Conservation (phyloP, 2,797 vertebrate genomes). For the Nothura maculosa region DNA sequence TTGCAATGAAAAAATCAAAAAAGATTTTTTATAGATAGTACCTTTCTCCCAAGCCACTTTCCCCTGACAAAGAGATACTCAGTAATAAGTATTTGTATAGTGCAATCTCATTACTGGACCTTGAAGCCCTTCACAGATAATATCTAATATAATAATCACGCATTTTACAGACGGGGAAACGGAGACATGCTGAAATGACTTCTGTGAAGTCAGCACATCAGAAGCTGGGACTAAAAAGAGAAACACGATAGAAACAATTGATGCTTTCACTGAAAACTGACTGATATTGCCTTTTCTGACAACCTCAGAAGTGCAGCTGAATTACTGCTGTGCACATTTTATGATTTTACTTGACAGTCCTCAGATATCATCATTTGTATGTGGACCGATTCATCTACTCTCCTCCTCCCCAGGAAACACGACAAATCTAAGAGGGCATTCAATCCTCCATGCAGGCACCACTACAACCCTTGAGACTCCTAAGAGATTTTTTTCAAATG, state of each 20-base stretch:
- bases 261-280: constrained; percentile 13
- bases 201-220: constrained; percentile 12
- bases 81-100: not conserved
- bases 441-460: not conserved
- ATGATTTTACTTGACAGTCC: constrained; percentile 2
- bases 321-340: not conserved
- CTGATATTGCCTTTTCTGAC: not conserved
- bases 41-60: not conserved
- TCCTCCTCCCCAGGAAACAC: not conserved
- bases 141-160: not conserved
- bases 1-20: not conserved
- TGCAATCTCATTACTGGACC: not conserved
- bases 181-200: not conserved
- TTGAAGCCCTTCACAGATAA: not conserved
- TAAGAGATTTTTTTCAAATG: not conserved
- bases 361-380: constrained; percentile 1
- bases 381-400: not conserved
- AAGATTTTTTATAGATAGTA: not conserved
- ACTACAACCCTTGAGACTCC: not conserved
- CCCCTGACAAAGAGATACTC: not conserved
- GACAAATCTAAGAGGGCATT: not conserved
- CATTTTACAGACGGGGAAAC: not conserved
- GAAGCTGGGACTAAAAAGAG: not conserved
- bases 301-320: not conserved
- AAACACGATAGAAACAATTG: not conserved